Percentiles rank a stretch among this genome's conserved stretches.
Conservation (phyloP, 2,888 invertebrate genomes). For the Fragum sueziense region DNA sequence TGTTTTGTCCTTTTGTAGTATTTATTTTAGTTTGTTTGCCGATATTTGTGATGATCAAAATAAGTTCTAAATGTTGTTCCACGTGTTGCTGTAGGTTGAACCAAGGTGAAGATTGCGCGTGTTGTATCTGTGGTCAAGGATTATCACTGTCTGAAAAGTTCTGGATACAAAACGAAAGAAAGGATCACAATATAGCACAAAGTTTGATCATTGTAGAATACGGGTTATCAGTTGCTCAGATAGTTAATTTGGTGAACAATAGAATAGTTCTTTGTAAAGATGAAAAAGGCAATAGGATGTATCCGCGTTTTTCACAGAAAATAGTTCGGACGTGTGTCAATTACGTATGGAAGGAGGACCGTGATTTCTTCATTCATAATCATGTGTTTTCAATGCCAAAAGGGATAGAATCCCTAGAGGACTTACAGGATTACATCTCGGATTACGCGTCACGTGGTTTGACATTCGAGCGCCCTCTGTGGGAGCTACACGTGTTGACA, state of each 20-base stretch:
- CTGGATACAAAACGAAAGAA: constrained; percentile 81
- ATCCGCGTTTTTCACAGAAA: constrained; percentile 83
- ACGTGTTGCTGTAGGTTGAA: constrained; percentile 67
- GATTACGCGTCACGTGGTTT: constrained; percentile 82
- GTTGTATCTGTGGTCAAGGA: constrained; percentile 77
- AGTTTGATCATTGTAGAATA: constrained; percentile 84
- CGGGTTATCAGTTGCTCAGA: constrained; percentile 82
- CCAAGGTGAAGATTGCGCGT: constrained; percentile 67
- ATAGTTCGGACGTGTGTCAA: constrained; percentile 82
- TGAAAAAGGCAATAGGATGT: constrained; percentile 80
- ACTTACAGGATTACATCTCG: constrained; percentile 83
- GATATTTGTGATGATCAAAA: constrained; percentile 77
- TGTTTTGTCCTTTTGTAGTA: constrained; percentile 83
- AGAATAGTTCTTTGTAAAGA: constrained; percentile 82
- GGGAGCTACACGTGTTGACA: constrained; percentile 84
- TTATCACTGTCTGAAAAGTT: constrained; percentile 83
- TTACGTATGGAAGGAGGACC: constrained; percentile 84
- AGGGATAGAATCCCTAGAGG: constrained; percentile 77
- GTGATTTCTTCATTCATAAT: constrained; percentile 83
- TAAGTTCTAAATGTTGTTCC: constrained; percentile 75
- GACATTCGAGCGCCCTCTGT: constrained; percentile 83
- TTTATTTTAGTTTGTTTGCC: constrained; percentile 81
- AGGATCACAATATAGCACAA: constrained; percentile 82
- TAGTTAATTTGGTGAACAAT: constrained; percentile 83
- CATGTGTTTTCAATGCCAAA: constrained; percentile 83